phyloP scores from a whole-genome alignment of 2,113 vertebrate genomes.

The Protomyctophum bolini region DNA sequence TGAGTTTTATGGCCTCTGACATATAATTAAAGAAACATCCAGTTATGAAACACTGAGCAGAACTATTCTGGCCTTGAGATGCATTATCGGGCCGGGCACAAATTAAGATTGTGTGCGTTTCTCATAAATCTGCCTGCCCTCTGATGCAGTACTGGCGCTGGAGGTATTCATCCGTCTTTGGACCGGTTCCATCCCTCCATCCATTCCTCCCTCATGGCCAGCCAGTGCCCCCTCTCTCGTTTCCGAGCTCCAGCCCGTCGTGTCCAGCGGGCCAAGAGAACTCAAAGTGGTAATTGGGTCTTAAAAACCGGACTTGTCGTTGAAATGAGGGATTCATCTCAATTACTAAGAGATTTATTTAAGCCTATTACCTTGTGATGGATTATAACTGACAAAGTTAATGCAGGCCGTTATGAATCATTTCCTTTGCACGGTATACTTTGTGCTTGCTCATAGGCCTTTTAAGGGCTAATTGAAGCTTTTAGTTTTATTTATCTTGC shows the following conservation, averaged over 20 bases:
- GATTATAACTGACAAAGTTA: conserved; percentile 80
- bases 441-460: conserved; percentile 47
- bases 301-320: conserved; percentile 82
- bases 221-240: conserved; percentile 42
- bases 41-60: conserved; percentile 80
- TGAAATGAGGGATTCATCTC: conserved; percentile 83
- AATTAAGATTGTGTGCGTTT: conserved; percentile 78
- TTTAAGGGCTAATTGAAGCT: conserved; percentile 67
- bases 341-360: conserved; percentile 82
- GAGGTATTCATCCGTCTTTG: conserved; percentile 69
- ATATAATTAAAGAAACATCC: conserved; percentile 87
- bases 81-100: conserved; percentile 75
- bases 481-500: conserved; percentile 68
- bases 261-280: conserved; percentile 59
- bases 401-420: conserved; percentile 79
- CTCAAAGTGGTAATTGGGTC: conserved; percentile 81
- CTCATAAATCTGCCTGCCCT: conserved; percentile 77
- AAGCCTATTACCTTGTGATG: conserved; percentile 79
- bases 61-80: conserved; percentile 74
- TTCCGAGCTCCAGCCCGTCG: conserved; percentile 39
- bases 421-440: conserved; percentile 55
- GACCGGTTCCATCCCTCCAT: conserved; percentile 70
- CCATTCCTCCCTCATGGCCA: conserved; percentile 45
- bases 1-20: conserved; percentile 83
- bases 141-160: conserved; percentile 48